Base-by-base conservation (phyloP, 2,888 invertebrate genomes). In the Eubasilissa splendida region DNA sequence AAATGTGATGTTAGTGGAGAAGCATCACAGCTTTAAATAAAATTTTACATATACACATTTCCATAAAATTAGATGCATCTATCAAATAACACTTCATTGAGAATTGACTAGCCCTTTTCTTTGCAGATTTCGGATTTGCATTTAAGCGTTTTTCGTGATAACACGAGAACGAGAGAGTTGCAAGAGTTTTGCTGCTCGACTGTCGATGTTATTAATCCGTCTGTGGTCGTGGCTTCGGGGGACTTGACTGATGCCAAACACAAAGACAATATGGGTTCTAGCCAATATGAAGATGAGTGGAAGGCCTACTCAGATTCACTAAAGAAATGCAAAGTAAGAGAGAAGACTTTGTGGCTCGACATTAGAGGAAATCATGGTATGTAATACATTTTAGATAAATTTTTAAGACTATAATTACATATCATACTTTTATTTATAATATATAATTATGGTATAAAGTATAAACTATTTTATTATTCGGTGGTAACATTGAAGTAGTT, bases 341-440 rank as follows among this genome's bases (percentile, higher is more conserved):
- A 93, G 63, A 93, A 92, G 86, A 96, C 96, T 3, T 88, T 92
- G 53, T 97, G 97, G 97, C 89, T 97, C 82, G 97, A 97, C 89
- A 94, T 97, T 83, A 91, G 97, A 88, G 97, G 97, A 87, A 97
- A 97, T 91, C 97, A 97, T 92, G 97, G 96, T 96, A 90, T 87
- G 86, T 22, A 42, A 42, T 7, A 42, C 3, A 42, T 42, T 42
- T 42, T 42, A 4, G 4, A 42, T 42, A 42, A 42, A 42, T 42
- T 42, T 42, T 7, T 42, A 42, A 42, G 42, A 42, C 4, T 22
- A 22, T 22, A 22, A 22, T 22, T 22, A 22, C 22, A 22, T 22
- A 1, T 22, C 22, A 22, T 22, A 22, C 22, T 1, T 22, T 22
- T 22, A 22, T 22, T 22, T 22, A 22, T 1, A 22, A 22, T 22